phyloP scores from a whole-genome alignment of 2,888 invertebrate species.

The Drosophila hamatofila region DNA sequence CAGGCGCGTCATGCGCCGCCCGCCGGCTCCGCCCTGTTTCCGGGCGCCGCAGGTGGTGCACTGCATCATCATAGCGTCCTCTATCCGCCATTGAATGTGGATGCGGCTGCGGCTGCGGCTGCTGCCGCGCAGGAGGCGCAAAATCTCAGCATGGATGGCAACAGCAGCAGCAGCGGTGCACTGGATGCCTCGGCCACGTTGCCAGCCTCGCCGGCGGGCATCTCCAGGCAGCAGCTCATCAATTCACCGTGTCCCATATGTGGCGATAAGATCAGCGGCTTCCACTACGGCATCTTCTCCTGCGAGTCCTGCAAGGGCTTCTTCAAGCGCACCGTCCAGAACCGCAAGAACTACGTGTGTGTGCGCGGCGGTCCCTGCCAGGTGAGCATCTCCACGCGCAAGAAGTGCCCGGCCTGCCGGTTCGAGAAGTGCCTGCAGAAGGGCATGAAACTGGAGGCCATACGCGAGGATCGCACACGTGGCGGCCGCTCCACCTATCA shows the following conservation, averaged over 20 bases:
- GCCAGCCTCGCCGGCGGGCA: conserved; percentile 88
- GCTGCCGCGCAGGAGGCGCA: conserved; percentile 66
- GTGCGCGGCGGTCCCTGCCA: conserved; percentile 95
- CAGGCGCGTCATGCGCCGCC: conserved; percentile 88
- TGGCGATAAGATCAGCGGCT: conserved; percentile 97
- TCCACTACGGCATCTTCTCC: conserved; percentile 99
- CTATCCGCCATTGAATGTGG: conserved; percentile 86
- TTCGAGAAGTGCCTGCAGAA: conserved; percentile 98
- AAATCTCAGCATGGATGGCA: conserved; percentile 80
- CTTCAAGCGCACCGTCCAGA: conserved; percentile 99
- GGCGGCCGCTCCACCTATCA: conserved; percentile 98
- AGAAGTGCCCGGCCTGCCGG: conserved; percentile 98
- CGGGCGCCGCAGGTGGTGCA: conserved; percentile 68
- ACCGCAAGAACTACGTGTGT: conserved; percentile 98
- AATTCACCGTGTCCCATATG: conserved; percentile 98
- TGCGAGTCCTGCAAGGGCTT: conserved; percentile 99
- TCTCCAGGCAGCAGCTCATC: conserved; percentile 94
- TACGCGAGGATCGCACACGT: conserved; percentile 96
- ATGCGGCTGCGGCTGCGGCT: conserved; percentile 36
- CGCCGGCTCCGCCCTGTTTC: conserved; percentile 46
- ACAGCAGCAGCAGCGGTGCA: conserved; percentile 23
- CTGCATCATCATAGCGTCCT: conserved; percentile 86
- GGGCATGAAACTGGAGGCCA: conserved; percentile 99
- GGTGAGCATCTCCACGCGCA: conserved; percentile 96
- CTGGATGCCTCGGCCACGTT: conserved; percentile 59